Conservation (phyloP, 2,113 vertebrate species). For the Callipepla californica region DNA sequence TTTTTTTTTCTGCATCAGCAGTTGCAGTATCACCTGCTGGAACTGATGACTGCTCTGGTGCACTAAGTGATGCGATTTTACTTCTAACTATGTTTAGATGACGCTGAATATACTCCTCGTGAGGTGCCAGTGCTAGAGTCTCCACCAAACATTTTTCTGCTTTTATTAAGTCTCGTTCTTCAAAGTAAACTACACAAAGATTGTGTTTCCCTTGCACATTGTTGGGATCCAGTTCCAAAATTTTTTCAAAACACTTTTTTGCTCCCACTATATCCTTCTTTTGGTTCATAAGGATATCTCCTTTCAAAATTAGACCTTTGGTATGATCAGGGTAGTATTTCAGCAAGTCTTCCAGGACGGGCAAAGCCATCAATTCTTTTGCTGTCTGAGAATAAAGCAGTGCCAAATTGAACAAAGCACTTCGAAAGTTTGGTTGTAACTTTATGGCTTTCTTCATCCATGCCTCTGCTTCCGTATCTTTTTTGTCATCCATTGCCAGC, state of each 20-base stretch:
- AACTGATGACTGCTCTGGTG: conserved; percentile 74
- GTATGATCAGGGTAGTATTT: conserved; percentile 92
- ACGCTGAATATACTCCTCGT: conserved; percentile 94
- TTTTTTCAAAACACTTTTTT: conserved; percentile 92
- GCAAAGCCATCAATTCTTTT: conserved; percentile 91
- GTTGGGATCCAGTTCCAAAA: conserved; percentile 89
- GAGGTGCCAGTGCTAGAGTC: conserved; percentile 90
- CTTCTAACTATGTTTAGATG: conserved; percentile 93
- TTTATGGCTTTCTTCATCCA: conserved; percentile 96
- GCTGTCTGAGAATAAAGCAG: conserved; percentile 93
- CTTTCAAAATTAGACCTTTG: conserved; percentile 97
- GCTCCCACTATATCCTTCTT: conserved; percentile 94
- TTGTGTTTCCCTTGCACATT: conserved; percentile 98
- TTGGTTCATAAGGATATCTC: conserved; percentile 99
- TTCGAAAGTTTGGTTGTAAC: conserved; percentile 91
- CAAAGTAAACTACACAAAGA: conserved; percentile 97
- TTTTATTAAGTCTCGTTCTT: conserved; percentile 90
- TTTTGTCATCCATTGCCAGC: conserved; percentile 97
- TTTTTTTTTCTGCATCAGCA: conserved; percentile 62
- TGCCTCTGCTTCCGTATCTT: conserved; percentile 88
- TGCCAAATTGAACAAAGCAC: conserved; percentile 96
- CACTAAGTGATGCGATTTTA: conserved; percentile 89
- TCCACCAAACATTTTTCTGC: conserved; percentile 93
- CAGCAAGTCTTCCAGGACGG: conserved; percentile 90
- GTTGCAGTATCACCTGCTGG: conserved; percentile 60